Evolutionary conservation across 2,797 vertebrate species (phyloP).

Genomic region (Glyptemys insculpta): DNA sequence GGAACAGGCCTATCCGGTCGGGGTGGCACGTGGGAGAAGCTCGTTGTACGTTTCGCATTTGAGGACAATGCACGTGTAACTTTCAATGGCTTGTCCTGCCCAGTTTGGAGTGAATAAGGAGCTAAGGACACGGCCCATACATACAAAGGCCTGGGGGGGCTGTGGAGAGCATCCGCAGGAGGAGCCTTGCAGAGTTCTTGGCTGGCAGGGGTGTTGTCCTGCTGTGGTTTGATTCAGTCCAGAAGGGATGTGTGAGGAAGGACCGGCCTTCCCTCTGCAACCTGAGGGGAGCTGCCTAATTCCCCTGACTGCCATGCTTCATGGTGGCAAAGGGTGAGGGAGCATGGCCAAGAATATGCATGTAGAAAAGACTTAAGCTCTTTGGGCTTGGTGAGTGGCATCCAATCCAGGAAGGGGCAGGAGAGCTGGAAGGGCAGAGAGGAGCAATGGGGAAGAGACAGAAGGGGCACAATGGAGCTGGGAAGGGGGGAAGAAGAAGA

Average conservation of each 20-base stretch:
- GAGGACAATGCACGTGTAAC: fast-evolving
- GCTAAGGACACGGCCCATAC: background rate
- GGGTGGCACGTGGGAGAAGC: background rate
- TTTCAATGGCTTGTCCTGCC: background rate
- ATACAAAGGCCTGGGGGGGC: background rate
- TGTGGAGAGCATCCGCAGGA: background rate
- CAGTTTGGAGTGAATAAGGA: background rate
- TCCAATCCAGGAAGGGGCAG: background rate
- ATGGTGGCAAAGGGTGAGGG: background rate
- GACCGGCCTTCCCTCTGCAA: background rate
- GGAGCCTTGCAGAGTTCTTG: background rate
- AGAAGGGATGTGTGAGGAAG: background rate
- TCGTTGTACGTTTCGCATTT: background rate
- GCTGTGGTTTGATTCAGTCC: background rate
- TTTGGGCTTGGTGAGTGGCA: background rate
- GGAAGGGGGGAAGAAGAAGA: background rate
- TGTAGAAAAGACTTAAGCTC: background rate
- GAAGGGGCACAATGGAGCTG: background rate
- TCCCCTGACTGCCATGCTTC: background rate
- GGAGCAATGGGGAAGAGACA: background rate
- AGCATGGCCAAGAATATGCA: background rate
- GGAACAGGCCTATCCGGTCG: background rate
- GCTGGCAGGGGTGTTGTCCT: background rate
- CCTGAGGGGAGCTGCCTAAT: background rate
- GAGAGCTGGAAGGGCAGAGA: background rate